Evolutionary conservation across 2,888 invertebrate genomes (phyloP).

Genomic region (Plagiodera versicolora): DNA sequence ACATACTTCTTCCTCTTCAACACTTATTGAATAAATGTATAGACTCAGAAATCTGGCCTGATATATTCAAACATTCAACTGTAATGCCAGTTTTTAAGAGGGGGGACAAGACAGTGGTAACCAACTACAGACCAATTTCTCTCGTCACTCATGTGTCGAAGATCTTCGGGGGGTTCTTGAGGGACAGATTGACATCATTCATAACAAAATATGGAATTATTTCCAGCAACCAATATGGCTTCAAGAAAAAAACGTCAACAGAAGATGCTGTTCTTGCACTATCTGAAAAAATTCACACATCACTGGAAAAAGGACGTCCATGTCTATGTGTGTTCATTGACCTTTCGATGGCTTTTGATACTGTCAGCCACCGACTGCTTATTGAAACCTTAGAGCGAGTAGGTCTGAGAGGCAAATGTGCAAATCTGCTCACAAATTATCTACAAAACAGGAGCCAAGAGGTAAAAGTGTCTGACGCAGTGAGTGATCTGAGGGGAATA

Average conservation of each 20-base stretch:
- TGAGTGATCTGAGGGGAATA: background rate
- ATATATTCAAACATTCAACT: conserved; percentile 1
- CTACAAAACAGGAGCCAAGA: background rate
- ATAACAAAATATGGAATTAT: conserved; percentile 2
- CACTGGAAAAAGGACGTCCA: too few relatives aligned
- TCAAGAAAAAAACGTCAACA: background rate
- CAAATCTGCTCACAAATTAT: background rate
- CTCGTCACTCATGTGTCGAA: conserved; percentile 12
- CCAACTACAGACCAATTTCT: conserved; percentile 18
- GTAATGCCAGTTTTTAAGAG: conserved; percentile 11
- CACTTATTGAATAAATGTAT: conserved; percentile 6
- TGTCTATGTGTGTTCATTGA: conserved; percentile 1
- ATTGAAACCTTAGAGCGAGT: background rate
- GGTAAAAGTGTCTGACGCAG: background rate
- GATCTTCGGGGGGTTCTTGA: conserved; percentile 15
- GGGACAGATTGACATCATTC: conserved; percentile 9
- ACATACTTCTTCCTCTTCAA: conserved; percentile 1
- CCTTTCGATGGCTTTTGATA: conserved; percentile 10
- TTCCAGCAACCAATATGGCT: conserved; percentile 12
- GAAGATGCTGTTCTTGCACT: background rate
- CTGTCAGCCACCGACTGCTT: conserved; percentile 2
- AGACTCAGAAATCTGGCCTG: conserved; percentile 8
- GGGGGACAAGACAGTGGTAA: conserved; percentile 2
- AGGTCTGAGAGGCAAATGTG: background rate
- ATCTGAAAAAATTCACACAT: too few relatives aligned